Base-by-base conservation (phyloP, 2,113 vertebrate genomes). In the Sturnus vulgaris region DNA sequence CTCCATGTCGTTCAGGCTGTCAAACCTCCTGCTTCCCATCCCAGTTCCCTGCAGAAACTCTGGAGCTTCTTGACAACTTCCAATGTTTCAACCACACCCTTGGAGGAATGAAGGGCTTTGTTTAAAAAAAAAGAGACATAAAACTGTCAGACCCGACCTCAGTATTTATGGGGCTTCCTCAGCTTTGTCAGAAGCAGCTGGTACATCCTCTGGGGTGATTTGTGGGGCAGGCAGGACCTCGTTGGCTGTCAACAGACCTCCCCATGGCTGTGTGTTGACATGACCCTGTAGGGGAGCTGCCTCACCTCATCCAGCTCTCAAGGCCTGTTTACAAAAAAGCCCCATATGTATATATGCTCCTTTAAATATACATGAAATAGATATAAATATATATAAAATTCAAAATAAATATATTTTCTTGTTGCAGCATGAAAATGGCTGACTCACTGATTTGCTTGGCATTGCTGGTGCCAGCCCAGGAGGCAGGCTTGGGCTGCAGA, bases 371-470 rank as follows among this genome's bases (percentile, higher is more conserved):
- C 35, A 42, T 56, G 4, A 40, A 24, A 40, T 28, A 47, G 7
- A 39, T 9, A 13, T 6, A 72, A 16, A 53, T 24, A 53, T 7
- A 21, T 22, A 9, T 27, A n/a, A n/a, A 64, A 20, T 55, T 57
- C 3, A 37, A 63, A 65, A 78, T 12, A 59, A 27, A 64, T 25
- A 1, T 10, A 18, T 71, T 39, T 89, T 63, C 24, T 21, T 4
- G 8, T 56, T 66, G 75, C 42, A 75, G 22, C 7, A 9, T 4
- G 8, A 37, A 81, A 66, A 46, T 15, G 2, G 30, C 21, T 0
- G 0, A 56, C 22, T 66, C 0, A 0, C n/a, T 66, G 3, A 1
- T 15, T 69, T 89, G 37, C 33, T 86, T 0, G 1, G 30, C 17
- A 35, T 10, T 60, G 76, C 18, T 72, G 33, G 2, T 52, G 27